A percentile compares a stretch with the other conserved stretches of the same genome.
phyloP scores from a whole-genome alignment of 2,113 vertebrate genomes.

The Pogonocichla stellata region DNA sequence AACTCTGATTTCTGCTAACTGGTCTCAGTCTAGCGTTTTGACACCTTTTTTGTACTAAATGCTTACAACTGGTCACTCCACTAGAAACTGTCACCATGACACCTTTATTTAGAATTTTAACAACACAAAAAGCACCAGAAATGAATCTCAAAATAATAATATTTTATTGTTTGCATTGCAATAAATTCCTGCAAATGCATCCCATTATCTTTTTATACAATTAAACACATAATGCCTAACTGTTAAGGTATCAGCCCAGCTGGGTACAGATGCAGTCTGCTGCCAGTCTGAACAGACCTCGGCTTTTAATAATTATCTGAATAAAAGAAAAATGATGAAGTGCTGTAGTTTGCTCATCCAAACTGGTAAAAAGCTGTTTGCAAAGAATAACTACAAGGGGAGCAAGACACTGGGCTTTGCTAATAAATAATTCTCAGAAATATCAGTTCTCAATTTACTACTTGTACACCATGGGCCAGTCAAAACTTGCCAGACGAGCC shows the following conservation, averaged over 20 bases:
- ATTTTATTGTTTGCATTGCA: constrained; percentile 58
- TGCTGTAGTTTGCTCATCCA: constrained; percentile 66
- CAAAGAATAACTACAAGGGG: constrained; percentile 68
- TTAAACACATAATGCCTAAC: constrained; percentile 49
- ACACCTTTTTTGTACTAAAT: constrained; percentile 86
- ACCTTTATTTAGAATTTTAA: constrained; percentile 85
- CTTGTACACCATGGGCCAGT: constrained; percentile 89
- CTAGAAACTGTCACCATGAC: constrained; percentile 73
- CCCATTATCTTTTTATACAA: constrained; percentile 64
- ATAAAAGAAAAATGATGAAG: constrained; percentile 63
- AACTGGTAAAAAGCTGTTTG: constrained; percentile 76
- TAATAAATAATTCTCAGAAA: constrained; percentile 87
- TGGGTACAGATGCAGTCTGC: constrained; percentile 37
- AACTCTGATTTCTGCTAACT: constrained; percentile 87
- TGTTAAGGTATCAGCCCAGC: constrained; percentile 46
- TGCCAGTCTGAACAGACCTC: constrained; percentile 61
- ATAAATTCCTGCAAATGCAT: constrained; percentile 68
- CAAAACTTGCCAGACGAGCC: constrained; percentile 90
- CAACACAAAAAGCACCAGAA: constrained; percentile 72
- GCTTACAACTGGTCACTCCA: constrained; percentile 77
- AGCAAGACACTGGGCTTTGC: constrained; percentile 72
- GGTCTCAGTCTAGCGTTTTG: constrained; percentile 83
- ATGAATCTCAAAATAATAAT: constrained; percentile 47
- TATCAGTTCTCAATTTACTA: constrained; percentile 86
- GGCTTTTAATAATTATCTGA: constrained; percentile 67